A percentile compares a stretch with the other conserved stretches of the same genome.
phyloP scores from a whole-genome alignment of 2,113 vertebrate genomes.

The Penelope pileata region DNA sequence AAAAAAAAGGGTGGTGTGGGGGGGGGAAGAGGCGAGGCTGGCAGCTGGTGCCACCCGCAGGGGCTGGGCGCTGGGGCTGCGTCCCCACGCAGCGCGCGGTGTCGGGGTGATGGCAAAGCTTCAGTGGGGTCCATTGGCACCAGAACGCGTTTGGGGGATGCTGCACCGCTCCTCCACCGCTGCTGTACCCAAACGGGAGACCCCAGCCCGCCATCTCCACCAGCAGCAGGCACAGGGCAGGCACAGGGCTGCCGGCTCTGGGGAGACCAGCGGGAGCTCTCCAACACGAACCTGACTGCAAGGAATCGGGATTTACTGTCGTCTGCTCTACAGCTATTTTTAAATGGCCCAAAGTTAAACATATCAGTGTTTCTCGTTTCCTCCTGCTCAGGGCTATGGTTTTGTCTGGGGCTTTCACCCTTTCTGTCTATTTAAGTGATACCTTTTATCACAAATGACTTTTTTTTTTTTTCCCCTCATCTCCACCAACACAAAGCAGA shows the following conservation, averaged over 20 bases:
- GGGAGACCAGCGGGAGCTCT: background rate
- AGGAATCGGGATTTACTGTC: background rate
- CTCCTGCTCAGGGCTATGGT: background rate
- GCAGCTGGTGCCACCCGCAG: too few species aligned
- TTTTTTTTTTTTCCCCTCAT: background rate
- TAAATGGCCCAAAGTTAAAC: background rate
- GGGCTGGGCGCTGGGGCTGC: background rate
- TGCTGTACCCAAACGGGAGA: too few species aligned
- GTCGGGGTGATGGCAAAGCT: background rate
- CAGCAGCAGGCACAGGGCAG: too few species aligned
- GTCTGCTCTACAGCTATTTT: background rate
- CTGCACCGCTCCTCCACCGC: accelerated
- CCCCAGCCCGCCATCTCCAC: too few species aligned
- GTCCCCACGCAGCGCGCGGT: too few species aligned
- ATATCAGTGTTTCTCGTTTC: background rate
- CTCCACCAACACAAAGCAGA: background rate
- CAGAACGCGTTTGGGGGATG: accelerated
- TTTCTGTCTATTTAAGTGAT: background rate
- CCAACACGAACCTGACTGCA: background rate
- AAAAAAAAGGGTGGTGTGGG: accelerated
- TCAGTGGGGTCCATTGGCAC: too few species aligned
- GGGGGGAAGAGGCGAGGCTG: background rate
- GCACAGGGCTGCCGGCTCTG: background rate
- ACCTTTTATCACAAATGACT: background rate
- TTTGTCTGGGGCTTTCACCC: background rate